Evolutionary conservation across 2,888 invertebrate genomes (phyloP).

Genomic region (Macrophya annulata): DNA sequence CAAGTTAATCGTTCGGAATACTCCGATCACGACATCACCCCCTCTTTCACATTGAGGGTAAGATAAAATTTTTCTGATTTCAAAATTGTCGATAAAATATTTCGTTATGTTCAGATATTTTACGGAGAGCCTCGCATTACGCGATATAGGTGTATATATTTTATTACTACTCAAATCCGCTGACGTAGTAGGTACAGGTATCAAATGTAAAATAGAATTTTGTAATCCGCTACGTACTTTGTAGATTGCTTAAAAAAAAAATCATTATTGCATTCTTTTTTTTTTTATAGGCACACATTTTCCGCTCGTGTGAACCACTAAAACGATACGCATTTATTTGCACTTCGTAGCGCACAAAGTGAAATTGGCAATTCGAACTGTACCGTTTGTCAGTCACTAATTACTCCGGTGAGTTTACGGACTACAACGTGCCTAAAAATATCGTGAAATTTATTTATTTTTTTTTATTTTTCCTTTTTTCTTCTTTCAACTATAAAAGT

Average conservation of each 20-base stretch:
- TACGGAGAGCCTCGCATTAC: not conserved
- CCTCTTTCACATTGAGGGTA: not conserved
- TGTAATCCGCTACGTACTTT: not conserved
- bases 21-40: not conserved
- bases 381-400: conserved; percentile 41
- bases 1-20: not conserved
- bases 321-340: conserved; percentile 37
- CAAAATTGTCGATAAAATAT: conserved; percentile 20
- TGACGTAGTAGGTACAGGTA: not conserved
- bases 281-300: not conserved
- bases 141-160: not conserved
- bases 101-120: not conserved
- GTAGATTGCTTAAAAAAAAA: not conserved
- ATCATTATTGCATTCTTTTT: not conserved
- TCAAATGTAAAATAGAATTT: not conserved
- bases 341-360: conserved; percentile 36
- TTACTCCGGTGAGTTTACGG: conserved; percentile 28
- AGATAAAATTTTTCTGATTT: not conserved
- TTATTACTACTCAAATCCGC: not conserved
- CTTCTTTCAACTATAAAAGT: conserved; percentile 1
- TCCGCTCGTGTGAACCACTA: not conserved
- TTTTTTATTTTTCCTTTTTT: too few species aligned
- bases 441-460: not conserved
- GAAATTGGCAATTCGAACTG: conserved; percentile 45
- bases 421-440: not conserved